Base-by-base conservation (phyloP, 2,113 vertebrate species). In the Tychaedon coryphoeus region DNA sequence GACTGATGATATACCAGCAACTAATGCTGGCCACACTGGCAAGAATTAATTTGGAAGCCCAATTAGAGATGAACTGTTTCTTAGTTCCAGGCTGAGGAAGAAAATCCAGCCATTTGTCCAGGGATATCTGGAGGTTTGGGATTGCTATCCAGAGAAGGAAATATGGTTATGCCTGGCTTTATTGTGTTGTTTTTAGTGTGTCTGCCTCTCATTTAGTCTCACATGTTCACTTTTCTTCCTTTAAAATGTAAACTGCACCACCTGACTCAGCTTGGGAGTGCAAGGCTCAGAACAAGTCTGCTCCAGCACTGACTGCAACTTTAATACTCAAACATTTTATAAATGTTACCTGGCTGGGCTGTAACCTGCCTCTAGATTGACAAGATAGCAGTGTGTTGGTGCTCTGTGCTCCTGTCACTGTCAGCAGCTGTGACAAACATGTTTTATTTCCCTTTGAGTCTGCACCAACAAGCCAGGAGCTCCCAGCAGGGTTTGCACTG, bases 1-100 rank as follows among this genome's bases (percentile, higher is more conserved):
- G 91, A 96, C 34, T 96, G 51, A 87, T 93, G 88, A 76, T 90
- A 36, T n/a, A 91, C 58, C 72, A 88, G 25, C 47, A 95, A 42
- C 47, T 75, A 88, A 43, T 65, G 58, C 50, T 87, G 74, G 45
- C 19, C 58, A 88, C 47, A 66, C 24, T 70, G 86, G 54, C 40
- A 79, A 91, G 77, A 95, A 93, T 76, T 93, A 91, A 87, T 94
- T 88, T 91, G 77, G 69, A 82, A 33, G 14, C 26, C 54, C 11
- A 90, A 19, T 91, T 91, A 91, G 33, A 90, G n/a, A 65, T 70
- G 79, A 91, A 69, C 34, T 85, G 61, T 70, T 78, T 45, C 69
- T 70, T 71, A 45, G 36, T 80, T 34, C 42, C 47, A 88, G 38
- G 5, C 47, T 74, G 47, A 0, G 0, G 62, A 86, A 88, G 28